Conservation (phyloP, 2,797 vertebrate genomes). For the Artibeus jamaicensis region DNA sequence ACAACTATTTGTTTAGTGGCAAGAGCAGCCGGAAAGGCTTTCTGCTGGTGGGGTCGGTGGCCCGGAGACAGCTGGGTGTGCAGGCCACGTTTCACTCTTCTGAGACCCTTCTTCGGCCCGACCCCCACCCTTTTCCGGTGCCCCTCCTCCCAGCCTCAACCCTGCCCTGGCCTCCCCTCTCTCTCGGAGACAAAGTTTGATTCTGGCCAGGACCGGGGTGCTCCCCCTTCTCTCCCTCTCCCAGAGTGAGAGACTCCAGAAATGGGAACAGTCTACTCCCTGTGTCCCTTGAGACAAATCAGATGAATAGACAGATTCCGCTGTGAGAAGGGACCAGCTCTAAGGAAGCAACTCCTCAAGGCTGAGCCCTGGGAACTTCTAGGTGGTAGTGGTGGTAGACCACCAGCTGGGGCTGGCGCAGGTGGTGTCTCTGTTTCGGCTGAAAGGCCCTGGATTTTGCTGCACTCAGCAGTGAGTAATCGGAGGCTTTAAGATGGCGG, state of each 20-base stretch:
- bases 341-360: neutral
- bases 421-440: neutral
- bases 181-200: neutral
- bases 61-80: constrained; percentile 1
- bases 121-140: neutral
- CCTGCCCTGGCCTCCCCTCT: neutral
- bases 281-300: neutral
- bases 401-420: neutral
- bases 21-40: constrained; percentile 15
- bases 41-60: constrained; percentile 6
- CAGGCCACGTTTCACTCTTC: neutral
- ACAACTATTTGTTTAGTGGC: constrained; percentile 74
- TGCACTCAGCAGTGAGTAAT: neutral
- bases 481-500: neutral
- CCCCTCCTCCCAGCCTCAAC: neutral
- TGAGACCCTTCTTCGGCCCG: neutral
- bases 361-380: neutral
- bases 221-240: neutral
- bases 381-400: neutral
- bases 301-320: neutral
- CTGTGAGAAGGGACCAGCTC: neutral
- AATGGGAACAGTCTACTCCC: neutral
- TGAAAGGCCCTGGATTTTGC: neutral
- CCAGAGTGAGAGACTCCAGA: neutral
- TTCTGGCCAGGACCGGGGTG: neutral